phyloP scores from a whole-genome alignment of 2,888 invertebrate genomes.

The Drosophila picticornis region DNA sequence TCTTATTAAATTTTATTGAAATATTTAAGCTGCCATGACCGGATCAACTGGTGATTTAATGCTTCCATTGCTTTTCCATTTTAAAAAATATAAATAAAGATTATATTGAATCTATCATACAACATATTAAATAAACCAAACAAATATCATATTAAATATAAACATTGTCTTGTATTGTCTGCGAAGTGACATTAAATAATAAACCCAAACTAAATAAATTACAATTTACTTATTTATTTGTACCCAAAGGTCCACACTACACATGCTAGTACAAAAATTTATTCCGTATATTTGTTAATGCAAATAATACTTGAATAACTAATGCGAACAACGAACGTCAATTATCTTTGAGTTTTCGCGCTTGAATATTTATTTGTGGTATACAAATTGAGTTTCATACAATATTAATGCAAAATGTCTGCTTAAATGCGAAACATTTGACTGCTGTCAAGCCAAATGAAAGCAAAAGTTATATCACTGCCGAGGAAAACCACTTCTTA shows the following conservation, averaged over 20 bases:
- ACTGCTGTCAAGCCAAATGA: not conserved
- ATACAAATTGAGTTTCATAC: not conserved
- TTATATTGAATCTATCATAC: no score
- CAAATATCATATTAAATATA: not conserved
- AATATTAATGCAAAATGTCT: conserved; percentile 2
- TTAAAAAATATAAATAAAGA: no score
- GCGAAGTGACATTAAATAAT: no score
- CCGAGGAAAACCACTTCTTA: not conserved
- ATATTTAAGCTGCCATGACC: no score
- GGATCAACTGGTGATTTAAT: no score
- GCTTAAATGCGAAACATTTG: not conserved
- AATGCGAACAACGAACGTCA: not conserved
- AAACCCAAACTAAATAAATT: not conserved
- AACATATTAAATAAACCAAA: not conserved
- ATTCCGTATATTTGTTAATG: not conserved
- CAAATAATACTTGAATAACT: not conserved
- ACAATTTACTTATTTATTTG: not conserved
- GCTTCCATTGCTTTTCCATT: no score
- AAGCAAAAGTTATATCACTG: conserved; percentile 1
- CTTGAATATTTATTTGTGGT: conserved; percentile 3
- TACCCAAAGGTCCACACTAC: no score
- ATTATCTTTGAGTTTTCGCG: not conserved
- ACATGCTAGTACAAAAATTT: not conserved
- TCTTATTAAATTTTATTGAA: no score
- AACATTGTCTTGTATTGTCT: no score